Evolutionary conservation across 2,888 invertebrate genomes (phyloP).

Genomic region (Stenurella melanura): DNA sequence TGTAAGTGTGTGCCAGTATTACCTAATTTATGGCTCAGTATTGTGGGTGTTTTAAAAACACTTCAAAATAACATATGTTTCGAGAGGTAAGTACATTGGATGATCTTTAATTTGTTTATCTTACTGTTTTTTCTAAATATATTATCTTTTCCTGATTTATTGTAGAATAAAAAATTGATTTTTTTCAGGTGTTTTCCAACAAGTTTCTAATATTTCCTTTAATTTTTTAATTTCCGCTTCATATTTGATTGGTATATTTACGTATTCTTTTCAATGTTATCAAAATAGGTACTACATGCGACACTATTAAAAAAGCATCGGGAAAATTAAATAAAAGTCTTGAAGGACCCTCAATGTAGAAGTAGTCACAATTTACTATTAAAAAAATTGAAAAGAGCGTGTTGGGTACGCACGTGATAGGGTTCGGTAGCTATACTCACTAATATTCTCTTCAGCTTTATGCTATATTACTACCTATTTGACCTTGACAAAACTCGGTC

Average conservation of each 20-base stretch:
- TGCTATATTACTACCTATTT: too few relatives aligned
- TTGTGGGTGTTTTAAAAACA: conserved; percentile 35
- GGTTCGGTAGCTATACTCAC: too few relatives aligned
- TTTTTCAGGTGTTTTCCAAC: not conserved
- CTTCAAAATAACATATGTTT: conserved; percentile 18
- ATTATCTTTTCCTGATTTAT: not conserved
- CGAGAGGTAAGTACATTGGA: not conserved
- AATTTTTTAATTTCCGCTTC: not conserved
- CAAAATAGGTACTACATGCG: not conserved
- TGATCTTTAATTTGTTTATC: conserved; percentile 11
- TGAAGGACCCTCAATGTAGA: too few relatives aligned
- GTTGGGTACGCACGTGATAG: too few relatives aligned
- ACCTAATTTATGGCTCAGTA: conserved; percentile 38
- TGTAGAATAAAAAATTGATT: not conserved
- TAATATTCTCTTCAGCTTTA: too few relatives aligned
- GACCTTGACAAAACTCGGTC: too few relatives aligned
- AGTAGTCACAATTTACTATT: too few relatives aligned
- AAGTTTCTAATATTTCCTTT: not conserved
- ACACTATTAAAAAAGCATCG: too few relatives aligned
- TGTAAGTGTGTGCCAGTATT: conserved; percentile 40
- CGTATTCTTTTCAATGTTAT: not conserved
- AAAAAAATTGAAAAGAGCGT: too few relatives aligned
- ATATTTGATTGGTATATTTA: not conserved
- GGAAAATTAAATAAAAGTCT: too few relatives aligned
- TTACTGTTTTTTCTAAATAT: not conserved